Base-by-base conservation (phyloP, 1,140 invertebrate genomes). In the Venturia canescens region DNA sequence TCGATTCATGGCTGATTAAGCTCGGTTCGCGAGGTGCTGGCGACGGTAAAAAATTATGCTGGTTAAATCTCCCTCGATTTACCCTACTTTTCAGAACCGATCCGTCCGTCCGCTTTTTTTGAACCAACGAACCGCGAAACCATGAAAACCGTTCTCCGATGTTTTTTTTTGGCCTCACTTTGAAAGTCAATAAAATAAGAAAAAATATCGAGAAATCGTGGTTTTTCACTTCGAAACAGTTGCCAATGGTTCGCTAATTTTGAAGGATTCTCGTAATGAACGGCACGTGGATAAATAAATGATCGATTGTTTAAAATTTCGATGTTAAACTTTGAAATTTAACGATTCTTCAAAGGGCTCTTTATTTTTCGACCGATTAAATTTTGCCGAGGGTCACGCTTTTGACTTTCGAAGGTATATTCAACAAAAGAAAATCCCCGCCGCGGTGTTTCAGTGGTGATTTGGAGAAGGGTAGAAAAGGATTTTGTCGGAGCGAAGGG, bases 1-100 rank as follows among this genome's bases (percentile, higher is more conserved):
- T 76, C 77, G 84, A 79, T 86, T 86, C 81, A 82, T 83, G 74
- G 31, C 6, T 81, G 83, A 85, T 85, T 84, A 83, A 77, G 63
- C 80, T 23, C 4, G 3, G 38, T 44, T 44, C 53, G 53, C 53
- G 53, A 18, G 1, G 53, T 57, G n/a, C n/a, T n/a, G 53, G 53
- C 21, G 53, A 57, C 18, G 21, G 21, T n/a, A 9, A 23, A 57
- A 57, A 57, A 57, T 4, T 5, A 57, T 57, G n/a, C n/a, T n/a
- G n/a, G n/a, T 18, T 3, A 57, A 57, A 57, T n/a, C 18, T 57
- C 18, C 53, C 53, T 13, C 53, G 21, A 57, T 57, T 57, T 57
- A 18, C 18, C 53, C 53, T 57, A 57, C 5, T 57, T 57, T 57
- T 57, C 38, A 6, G 13, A 44, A 44, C 38, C 13, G 13, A 44